phyloP scores from a whole-genome alignment of 2,797 vertebrate species.

The Podarcis lilfordi region DNA sequence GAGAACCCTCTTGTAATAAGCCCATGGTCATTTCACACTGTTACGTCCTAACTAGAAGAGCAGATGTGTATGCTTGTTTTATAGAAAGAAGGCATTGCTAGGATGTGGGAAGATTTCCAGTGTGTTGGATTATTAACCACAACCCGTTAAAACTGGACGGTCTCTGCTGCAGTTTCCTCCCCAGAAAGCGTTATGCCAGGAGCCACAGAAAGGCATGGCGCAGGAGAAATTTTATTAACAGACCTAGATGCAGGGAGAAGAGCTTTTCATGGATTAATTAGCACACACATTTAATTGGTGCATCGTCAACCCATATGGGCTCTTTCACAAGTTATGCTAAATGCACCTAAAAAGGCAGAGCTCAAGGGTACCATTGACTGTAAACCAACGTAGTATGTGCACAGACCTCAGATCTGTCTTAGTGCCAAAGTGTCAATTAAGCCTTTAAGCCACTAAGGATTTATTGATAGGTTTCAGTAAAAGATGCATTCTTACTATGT shows the following conservation, averaged over 20 bases:
- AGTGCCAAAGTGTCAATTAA: too few species aligned
- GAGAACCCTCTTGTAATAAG: constrained; percentile 57
- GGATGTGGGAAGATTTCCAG: constrained; percentile 38
- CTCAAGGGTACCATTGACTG: too few species aligned
- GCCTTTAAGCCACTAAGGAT: too few species aligned
- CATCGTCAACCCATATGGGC: not conserved
- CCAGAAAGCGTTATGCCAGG: not conserved
- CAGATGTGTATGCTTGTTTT: constrained; percentile 42
- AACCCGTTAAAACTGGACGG: not conserved
- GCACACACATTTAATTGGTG: not conserved
- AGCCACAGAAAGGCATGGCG: constrained; percentile 21
- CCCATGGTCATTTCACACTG: constrained; percentile 28
- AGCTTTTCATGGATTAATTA: too few species aligned
- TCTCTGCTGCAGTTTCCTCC: constrained; percentile 12
- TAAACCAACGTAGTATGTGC: too few species aligned
- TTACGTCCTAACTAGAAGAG: constrained; percentile 49
- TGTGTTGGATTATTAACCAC: constrained; percentile 34
- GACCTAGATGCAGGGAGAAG: too few species aligned
- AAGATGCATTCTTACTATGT: too few species aligned
- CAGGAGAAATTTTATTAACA: too few species aligned
- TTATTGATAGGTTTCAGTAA: too few species aligned
- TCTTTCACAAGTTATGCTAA: not conserved
- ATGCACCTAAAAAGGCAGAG: not conserved
- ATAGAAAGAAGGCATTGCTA: constrained; percentile 1
- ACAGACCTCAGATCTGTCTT: too few species aligned